Evolutionary conservation across 2,888 invertebrate genomes (phyloP).

Genomic region (Fabriciana adippe): DNA sequence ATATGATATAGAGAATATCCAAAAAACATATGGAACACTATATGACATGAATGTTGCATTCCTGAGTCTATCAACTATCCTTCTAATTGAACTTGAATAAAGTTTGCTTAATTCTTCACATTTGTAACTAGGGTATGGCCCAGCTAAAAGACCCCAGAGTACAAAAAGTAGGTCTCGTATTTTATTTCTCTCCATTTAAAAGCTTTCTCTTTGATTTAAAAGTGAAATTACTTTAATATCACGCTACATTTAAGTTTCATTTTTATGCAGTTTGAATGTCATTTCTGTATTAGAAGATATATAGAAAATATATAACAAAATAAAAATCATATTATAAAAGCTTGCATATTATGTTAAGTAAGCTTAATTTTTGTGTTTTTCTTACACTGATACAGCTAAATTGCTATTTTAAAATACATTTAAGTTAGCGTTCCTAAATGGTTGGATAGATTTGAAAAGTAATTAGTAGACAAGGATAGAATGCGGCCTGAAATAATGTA

Average conservation of each 20-base stretch:
- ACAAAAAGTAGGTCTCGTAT: constrained; percentile 38
- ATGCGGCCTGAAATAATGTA: too few species aligned
- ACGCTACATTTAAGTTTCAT: constrained; percentile 36
- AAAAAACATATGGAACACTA: not conserved
- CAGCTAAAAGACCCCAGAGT: constrained; percentile 28
- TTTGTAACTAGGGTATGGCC: constrained; percentile 36
- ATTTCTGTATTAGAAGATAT: constrained; percentile 8
- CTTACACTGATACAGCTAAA: too few species aligned
- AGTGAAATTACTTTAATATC: constrained; percentile 40
- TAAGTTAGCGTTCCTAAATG: too few species aligned
- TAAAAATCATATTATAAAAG: too few species aligned
- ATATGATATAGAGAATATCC: too few species aligned
- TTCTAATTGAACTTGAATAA: constrained; percentile 26
- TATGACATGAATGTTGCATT: not conserved
- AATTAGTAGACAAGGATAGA: too few species aligned
- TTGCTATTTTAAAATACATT: too few species aligned
- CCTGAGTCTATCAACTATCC: not conserved
- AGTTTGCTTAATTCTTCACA: constrained; percentile 27
- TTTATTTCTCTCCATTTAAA: constrained; percentile 37
- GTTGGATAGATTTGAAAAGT: too few species aligned
- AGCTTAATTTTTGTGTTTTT: too few species aligned
- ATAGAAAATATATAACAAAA: not conserved
- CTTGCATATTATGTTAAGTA: too few species aligned
- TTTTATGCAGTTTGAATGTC: constrained; percentile 22
- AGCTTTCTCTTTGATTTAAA: constrained; percentile 40